These are phyloP conservation scores for Chaetodon trifascialis DNA, from an alignment of 2,113 vertebrate genomes.

Conservation along the genomic window DNA sequence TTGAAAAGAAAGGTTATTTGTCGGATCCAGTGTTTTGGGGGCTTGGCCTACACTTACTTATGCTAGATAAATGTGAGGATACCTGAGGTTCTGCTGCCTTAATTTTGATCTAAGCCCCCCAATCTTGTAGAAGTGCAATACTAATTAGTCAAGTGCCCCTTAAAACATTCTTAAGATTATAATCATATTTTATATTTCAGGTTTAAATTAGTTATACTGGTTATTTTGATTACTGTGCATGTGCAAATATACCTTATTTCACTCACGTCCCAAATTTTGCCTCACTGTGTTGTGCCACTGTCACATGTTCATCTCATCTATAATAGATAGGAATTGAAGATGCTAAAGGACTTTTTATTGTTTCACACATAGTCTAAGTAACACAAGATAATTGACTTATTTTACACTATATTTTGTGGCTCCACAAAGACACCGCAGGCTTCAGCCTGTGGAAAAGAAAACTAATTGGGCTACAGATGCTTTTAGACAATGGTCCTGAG, in stretches of 20 bases:
- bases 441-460: slow-evolving; percentile 40
- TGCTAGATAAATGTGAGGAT: background rate
- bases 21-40: background rate
- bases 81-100: background rate
- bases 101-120: background rate
- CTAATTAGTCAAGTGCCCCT: background rate
- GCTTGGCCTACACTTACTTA: background rate
- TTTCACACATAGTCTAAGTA: background rate
- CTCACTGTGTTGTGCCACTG: background rate
- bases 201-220: background rate
- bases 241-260: background rate
- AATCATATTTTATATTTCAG: background rate
- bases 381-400: slow-evolving; percentile 27
- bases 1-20: no score
- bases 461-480: slow-evolving; percentile 71
- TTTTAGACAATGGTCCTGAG: slow-evolving; percentile 63
- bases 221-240: background rate
- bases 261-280: background rate
- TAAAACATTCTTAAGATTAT: background rate
- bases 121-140: background rate
- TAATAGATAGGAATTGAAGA: background rate
- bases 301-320: background rate
- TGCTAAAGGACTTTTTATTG: background rate
- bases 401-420: slow-evolving; percentile 6
- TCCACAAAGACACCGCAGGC: slow-evolving; percentile 31